phyloP scores from a whole-genome alignment of 2,888 invertebrate species.

The Furcula furcula region DNA sequence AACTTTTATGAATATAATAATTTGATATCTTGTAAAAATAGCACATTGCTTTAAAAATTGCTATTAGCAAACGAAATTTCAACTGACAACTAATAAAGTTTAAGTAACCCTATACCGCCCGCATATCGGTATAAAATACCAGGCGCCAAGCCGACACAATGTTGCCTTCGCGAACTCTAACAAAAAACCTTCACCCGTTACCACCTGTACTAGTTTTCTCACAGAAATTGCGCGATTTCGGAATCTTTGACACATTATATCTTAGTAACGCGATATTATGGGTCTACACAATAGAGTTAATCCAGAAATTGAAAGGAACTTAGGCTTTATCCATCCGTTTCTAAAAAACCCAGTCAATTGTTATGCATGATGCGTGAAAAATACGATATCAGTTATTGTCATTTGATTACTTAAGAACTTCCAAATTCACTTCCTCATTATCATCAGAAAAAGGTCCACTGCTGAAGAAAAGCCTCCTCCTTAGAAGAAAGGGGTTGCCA shows the following conservation, averaged over 20 bases:
- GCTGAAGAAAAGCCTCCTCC: too few species aligned
- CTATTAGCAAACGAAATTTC: slow-evolving; percentile 21
- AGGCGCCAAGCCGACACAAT: slow-evolving; percentile 31
- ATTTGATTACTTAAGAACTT: too few species aligned
- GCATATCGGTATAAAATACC: slow-evolving; percentile 17
- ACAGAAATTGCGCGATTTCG: slow-evolving; percentile 40
- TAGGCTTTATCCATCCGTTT: too few species aligned
- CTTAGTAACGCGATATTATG: slow-evolving; percentile 55
- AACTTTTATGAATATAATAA: background rate
- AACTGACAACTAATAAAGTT: slow-evolving; percentile 23
- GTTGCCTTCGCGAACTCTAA: slow-evolving; percentile 48
- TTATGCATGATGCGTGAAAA: too few species aligned
- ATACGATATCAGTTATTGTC: too few species aligned
- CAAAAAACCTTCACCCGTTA: slow-evolving; percentile 55
- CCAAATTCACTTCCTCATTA: too few species aligned
- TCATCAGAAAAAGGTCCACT: too few species aligned
- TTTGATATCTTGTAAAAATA: slow-evolving; percentile 8
- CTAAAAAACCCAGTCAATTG: too few species aligned
- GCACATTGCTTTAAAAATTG: slow-evolving; percentile 12
- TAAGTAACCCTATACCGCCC: slow-evolving; percentile 26
- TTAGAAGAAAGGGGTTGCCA: too few species aligned
- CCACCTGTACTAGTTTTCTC: slow-evolving; percentile 59
- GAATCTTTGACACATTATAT: slow-evolving; percentile 59
- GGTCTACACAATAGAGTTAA: slow-evolving; percentile 45
- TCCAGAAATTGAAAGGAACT: slow-evolving; percentile 40